Evolutionary conservation across 1,140 invertebrate genomes (phyloP).

Genomic region (Procambarus virginalis): DNA sequence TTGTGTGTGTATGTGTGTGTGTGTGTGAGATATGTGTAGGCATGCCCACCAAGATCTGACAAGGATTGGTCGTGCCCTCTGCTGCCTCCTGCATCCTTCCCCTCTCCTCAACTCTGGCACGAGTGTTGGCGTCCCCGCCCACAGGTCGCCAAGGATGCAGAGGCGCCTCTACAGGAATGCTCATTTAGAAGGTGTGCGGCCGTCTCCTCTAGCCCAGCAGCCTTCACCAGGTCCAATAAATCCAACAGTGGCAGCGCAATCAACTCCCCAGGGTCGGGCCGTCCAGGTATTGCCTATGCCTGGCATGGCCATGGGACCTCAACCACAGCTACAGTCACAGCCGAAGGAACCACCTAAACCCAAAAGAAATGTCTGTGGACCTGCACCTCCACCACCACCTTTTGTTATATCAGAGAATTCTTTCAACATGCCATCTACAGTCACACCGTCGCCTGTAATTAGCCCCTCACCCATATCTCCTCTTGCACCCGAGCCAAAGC

Average conservation of each 20-base stretch:
- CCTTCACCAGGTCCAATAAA: slow-evolving; percentile 79
- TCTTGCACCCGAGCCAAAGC: slow-evolving; percentile 14
- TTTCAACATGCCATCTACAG: slow-evolving; percentile 29
- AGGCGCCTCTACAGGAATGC: slow-evolving; percentile 82
- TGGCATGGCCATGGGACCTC: slow-evolving; percentile 67
- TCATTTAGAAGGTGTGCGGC: slow-evolving; percentile 76
- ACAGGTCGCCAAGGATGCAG: slow-evolving; percentile 84
- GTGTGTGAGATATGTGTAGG: slow-evolving; percentile 23
- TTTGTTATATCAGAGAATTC: slow-evolving; percentile 51
- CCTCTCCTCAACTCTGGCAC: slow-evolving; percentile 34
- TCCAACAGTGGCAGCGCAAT: slow-evolving; percentile 45
- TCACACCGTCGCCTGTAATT: slow-evolving; percentile 72
- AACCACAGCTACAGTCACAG: slow-evolving; percentile 28
- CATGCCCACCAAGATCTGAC: background rate
- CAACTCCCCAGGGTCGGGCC: slow-evolving; percentile 51
- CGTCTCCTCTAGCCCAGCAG: slow-evolving; percentile 73
- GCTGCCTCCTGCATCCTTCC: background rate
- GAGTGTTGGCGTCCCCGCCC: slow-evolving; percentile 53
- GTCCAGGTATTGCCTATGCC: slow-evolving; percentile 69
- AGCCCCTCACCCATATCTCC: slow-evolving; percentile 66
- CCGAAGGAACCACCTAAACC: slow-evolving; percentile 68
- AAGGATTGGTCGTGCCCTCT: background rate
- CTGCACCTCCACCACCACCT: slow-evolving; percentile 68
- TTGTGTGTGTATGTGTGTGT: slow-evolving; percentile 14
- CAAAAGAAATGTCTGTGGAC: slow-evolving; percentile 67